Percentiles rank a stretch among this genome's conserved stretches.
These are phyloP conservation scores for Halyomorpha halys DNA, from an alignment of 1,140 invertebrate species.

Conservation along the genomic window DNA sequence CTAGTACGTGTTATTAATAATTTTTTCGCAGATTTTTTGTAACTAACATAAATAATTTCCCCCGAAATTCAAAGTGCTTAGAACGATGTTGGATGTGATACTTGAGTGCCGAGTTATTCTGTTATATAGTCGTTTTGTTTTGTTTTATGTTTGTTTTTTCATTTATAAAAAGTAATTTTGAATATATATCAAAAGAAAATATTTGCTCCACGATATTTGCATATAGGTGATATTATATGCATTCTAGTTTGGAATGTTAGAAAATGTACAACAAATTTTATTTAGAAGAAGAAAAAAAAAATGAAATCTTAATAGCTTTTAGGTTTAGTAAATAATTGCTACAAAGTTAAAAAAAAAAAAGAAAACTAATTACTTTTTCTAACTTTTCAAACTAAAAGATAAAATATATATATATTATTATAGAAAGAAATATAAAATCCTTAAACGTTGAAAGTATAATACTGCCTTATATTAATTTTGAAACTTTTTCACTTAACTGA, in stretches of 20 bases:
- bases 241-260: conserved; percentile 19
- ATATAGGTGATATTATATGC: conserved; percentile 1
- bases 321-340: neutral
- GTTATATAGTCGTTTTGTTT: conserved; percentile 17
- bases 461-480: conserved; percentile 21
- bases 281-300: neutral
- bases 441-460: conserved; percentile 4
- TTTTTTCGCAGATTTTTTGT: conserved; percentile 7
- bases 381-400: conserved; percentile 16
- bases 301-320: conserved; percentile 5
- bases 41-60: conserved; percentile 23
- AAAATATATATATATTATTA: conserved; percentile 11
- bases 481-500: conserved; percentile 17
- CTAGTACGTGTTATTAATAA: neutral
- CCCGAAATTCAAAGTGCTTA: conserved; percentile 25
- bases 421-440: conserved; percentile 14
- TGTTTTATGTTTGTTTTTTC: neutral
- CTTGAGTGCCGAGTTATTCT: conserved; percentile 25
- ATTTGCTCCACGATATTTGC: conserved; percentile 6
- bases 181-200: conserved; percentile 4
- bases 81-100: conserved; percentile 28
- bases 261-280: neutral
- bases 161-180: neutral
- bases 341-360: neutral
- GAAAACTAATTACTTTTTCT: conserved; percentile 10